Percentiles rank a stretch among this genome's conserved stretches.
Evolutionary conservation across 2,888 invertebrate genomes (phyloP).

Genomic region (Taenaris catops): DNA sequence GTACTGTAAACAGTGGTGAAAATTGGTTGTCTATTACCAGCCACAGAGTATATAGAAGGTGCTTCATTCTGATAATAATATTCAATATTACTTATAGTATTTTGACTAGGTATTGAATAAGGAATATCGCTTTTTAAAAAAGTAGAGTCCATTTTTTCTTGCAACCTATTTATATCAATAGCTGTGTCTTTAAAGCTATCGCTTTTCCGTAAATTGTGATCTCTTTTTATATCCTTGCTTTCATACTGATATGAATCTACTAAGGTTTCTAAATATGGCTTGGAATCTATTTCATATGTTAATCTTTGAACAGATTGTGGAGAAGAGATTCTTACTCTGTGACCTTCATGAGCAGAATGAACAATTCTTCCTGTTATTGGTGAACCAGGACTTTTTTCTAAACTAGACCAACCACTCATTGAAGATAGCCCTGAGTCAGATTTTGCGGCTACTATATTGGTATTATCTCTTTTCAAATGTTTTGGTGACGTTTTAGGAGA

Average conservation of each 20-base stretch:
- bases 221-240: constrained; percentile 47
- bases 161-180: constrained; percentile 49
- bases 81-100: constrained; percentile 57
- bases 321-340: constrained; percentile 60
- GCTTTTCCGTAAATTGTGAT: constrained; percentile 45
- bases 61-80: constrained; percentile 74
- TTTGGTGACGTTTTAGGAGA: constrained; percentile 87
- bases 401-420: constrained; percentile 92
- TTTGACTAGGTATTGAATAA: constrained; percentile 44
- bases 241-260: constrained; percentile 73
- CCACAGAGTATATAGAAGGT: constrained; percentile 87
- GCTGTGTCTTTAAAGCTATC: constrained; percentile 48
- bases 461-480: constrained; percentile 79
- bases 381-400: constrained; percentile 92
- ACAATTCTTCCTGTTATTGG: constrained; percentile 81
- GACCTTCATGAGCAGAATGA: constrained; percentile 56
- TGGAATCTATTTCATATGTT: constrained; percentile 58
- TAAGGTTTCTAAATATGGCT: constrained; percentile 77
- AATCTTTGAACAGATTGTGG: constrained; percentile 60
- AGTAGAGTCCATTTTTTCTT: constrained; percentile 46
- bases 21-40: constrained; percentile 85
- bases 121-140: constrained; percentile 49
- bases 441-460: constrained; percentile 85
- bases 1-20: constrained; percentile 88
- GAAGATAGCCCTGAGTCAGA: constrained; percentile 93